Conservation (phyloP, 2,113 vertebrate genomes). For the Lutjanus erythropterus region DNA sequence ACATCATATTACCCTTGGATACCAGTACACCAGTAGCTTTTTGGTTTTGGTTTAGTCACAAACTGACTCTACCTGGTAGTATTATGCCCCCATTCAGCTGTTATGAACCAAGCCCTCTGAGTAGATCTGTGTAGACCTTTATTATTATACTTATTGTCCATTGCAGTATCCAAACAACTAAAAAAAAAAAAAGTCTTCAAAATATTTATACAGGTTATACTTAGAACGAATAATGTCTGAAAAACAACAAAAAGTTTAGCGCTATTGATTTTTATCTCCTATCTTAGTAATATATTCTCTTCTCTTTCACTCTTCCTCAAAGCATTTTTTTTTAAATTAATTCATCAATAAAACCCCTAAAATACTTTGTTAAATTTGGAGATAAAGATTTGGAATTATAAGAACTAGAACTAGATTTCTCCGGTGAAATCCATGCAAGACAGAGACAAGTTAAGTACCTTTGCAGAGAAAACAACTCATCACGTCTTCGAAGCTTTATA, state of each 20-base stretch:
- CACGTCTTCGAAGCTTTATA: constrained; percentile 40
- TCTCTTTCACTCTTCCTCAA: constrained; percentile 31
- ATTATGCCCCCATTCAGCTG: constrained; percentile 33
- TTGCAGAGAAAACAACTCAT: constrained; percentile 44
- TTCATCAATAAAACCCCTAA: constrained; percentile 4
- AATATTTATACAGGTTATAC: constrained; percentile 37
- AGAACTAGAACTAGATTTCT: constrained; percentile 34
- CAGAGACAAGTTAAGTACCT: constrained; percentile 14
- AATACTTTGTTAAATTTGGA: constrained; percentile 13
- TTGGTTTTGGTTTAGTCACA: constrained; percentile 25
- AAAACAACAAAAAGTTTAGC: constrained; percentile 55
- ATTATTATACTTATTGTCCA: constrained; percentile 28
- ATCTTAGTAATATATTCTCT: constrained; percentile 6
- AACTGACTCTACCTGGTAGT: constrained; percentile 35
- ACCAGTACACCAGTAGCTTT: constrained; percentile 28
- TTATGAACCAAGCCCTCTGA: constrained; percentile 56
- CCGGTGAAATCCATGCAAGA: constrained; percentile 42
- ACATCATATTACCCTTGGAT: constrained; percentile 24
- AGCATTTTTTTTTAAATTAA: constrained; percentile 21
- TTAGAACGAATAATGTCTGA: constrained; percentile 42
- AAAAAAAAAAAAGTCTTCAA: constrained; percentile 48
- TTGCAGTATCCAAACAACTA: constrained; percentile 51
- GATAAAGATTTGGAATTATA: constrained; percentile 24
- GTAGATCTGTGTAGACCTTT: constrained; percentile 41
- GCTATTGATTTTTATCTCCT: constrained; percentile 41